These are phyloP conservation scores for Eulemur coronatus DNA, from an alignment of 2,797 vertebrate genomes.

Conservation along the genomic window DNA sequence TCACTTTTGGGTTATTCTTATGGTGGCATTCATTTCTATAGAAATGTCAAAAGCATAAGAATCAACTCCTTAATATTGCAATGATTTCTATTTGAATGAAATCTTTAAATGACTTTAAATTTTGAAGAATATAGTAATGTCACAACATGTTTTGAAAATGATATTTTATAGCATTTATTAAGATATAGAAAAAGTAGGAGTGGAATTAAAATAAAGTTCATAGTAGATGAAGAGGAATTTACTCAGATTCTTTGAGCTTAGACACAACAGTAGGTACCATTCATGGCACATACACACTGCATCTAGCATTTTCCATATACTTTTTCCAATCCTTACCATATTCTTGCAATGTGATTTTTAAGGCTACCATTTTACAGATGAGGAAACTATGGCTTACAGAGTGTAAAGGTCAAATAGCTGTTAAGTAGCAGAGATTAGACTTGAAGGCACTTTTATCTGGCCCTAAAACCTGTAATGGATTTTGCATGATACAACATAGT, in stretches of 20 bases:
- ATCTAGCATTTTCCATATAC: background rate
- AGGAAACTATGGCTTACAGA: background rate
- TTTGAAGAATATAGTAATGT: background rate
- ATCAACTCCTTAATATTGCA: background rate
- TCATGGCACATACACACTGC: background rate
- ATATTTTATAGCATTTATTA: background rate
- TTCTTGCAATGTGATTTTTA: background rate
- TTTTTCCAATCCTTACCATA: background rate
- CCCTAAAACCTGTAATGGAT: background rate
- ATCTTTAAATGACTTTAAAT: background rate
- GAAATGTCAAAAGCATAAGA: background rate
- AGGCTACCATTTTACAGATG: background rate
- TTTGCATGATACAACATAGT: background rate
- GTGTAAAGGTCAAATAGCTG: background rate
- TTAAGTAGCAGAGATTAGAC: conserved; percentile 27
- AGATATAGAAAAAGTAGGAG: background rate
- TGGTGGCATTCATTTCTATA: background rate
- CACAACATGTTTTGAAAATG: background rate
- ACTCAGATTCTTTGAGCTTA: background rate
- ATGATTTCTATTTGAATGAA: background rate
- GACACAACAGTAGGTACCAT: background rate
- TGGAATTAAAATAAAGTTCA: background rate
- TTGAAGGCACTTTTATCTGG: background rate
- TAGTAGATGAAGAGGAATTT: background rate
- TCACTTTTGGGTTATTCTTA: background rate